A percentile compares a stretch with the other conserved stretches of the same genome.
These are phyloP conservation scores for Diaperis boleti DNA, from an alignment of 2,888 invertebrate genomes.

Conservation along the genomic window DNA sequence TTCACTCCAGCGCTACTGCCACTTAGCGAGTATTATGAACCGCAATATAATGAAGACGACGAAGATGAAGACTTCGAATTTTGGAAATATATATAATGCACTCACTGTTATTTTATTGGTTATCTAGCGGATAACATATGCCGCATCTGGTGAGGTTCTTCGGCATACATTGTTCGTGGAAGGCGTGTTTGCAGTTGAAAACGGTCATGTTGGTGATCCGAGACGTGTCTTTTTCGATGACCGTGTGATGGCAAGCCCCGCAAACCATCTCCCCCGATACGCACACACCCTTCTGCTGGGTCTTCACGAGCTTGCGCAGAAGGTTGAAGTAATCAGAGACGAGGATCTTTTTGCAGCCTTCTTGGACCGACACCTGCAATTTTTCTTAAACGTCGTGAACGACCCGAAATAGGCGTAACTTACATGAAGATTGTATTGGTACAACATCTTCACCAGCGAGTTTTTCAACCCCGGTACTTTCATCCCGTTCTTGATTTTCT, in stretches of 20 bases:
- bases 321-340: conserved; percentile 90
- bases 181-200: conserved; percentile 91
- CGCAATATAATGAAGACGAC: conserved; percentile 42
- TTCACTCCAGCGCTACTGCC: conserved; percentile 68
- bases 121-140: conserved; percentile 61
- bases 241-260: conserved; percentile 81
- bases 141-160: conserved; percentile 63
- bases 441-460: conserved; percentile 93
- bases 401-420: conserved; percentile 16
- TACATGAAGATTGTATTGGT: conserved; percentile 93
- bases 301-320: conserved; percentile 82
- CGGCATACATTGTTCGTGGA: conserved; percentile 87
- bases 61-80: conserved; percentile 32
- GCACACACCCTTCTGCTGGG: conserved; percentile 82
- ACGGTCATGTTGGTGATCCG: conserved; percentile 80
- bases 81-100: conserved; percentile 32
- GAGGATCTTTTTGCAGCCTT: conserved; percentile 92
- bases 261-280: conserved; percentile 83
- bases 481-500: conserved; percentile 85
- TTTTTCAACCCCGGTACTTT: conserved; percentile 91
- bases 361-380: conserved; percentile 84
- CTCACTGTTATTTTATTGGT: conserved; percentile 8
- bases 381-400: too few relatives aligned
- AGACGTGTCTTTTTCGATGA: conserved; percentile 80
- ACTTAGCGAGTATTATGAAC: conserved; percentile 68